Base-by-base conservation (phyloP, 2,888 invertebrate genomes). In the Linnaemya vulpina region DNA sequence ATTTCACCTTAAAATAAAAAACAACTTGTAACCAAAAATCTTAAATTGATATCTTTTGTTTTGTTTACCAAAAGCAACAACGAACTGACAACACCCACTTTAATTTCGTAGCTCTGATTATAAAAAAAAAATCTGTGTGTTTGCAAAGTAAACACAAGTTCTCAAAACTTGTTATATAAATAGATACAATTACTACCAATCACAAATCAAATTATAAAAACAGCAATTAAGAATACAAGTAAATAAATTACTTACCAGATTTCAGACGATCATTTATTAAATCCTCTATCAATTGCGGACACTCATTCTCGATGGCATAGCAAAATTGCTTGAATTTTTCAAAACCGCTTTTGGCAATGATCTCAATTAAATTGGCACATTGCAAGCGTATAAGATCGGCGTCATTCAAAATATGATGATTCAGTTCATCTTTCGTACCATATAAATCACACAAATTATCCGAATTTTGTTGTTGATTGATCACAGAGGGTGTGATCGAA, bases 221-320 rank as follows among this genome's bases (percentile, higher is more conserved):
- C 1, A 67, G 7, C 9, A 40, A 65, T 51, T 0, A 62, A 67
- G 17, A 35, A 58, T 3, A 35, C 5, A 58, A 38, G 8, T 30
- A 25, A 22, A 2, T 15, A 30, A 71, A 65, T 53, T 55, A 90
- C 92, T 91, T 90, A 92, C 92, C 92, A 87, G 90, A 91, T 87
- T 92, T 93, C 83, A 94, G 93, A 88, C 94, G 93, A 90, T 94
- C 94, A 91, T 94, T 94, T 91, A 94, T 93, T 89, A 94, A 93
- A 90, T 94, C 94, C 93, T 94, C 94, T 84, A 94, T 93, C 90
- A 94, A 91, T 92, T 94, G 94, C 65, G 94, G 94, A 89, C 94
- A 94, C 92, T 94, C 94, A 91, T 93, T 94, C 89, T 94, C 94
- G 89, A 94, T 92, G 89, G 94, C 94, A 89, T 93, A 92, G 90